These are phyloP conservation scores for Pegoplata infirma DNA, from an alignment of 2,888 invertebrate species.

Conservation along the genomic window DNA sequence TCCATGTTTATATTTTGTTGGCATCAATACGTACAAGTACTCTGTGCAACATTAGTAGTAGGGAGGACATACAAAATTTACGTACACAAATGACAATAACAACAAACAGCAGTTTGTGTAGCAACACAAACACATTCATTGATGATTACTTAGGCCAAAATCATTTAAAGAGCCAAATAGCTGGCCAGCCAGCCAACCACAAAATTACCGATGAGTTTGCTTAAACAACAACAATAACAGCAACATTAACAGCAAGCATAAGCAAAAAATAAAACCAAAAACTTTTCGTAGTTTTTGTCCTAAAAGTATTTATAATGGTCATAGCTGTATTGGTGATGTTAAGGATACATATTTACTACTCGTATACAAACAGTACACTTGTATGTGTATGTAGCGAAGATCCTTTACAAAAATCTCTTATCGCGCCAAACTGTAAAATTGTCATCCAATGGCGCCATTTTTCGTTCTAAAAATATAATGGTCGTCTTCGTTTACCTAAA, in stretches of 20 bases:
- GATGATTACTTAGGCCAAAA: slow-evolving; percentile 60
- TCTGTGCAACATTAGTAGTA: slow-evolving; percentile 45
- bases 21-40: slow-evolving; percentile 49
- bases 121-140: slow-evolving; percentile 53
- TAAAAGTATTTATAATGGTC: slow-evolving; percentile 58
- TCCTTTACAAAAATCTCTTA: slow-evolving; percentile 58
- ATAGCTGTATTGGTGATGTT: slow-evolving; percentile 53
- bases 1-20: slow-evolving; percentile 40
- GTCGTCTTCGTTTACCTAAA: slow-evolving; percentile 52
- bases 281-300: slow-evolving; percentile 30
- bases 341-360: background rate
- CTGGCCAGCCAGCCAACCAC: slow-evolving; percentile 63
- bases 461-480: slow-evolving; percentile 54
- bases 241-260: slow-evolving; percentile 38
- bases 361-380: background rate
- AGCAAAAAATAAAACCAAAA: slow-evolving; percentile 27
- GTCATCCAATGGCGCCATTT: slow-evolving; percentile 59
- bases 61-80: slow-evolving; percentile 10
- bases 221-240: slow-evolving; percentile 50
- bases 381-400: background rate
- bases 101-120: slow-evolving; percentile 35
- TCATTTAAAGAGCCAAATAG: slow-evolving; percentile 56
- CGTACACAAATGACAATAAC: slow-evolving; percentile 50
- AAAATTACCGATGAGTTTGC: slow-evolving; percentile 65
- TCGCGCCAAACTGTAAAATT: slow-evolving; percentile 63